Evolutionary conservation across 2,888 invertebrate species (phyloP).

Genomic region (Drosophila anomelani): DNA sequence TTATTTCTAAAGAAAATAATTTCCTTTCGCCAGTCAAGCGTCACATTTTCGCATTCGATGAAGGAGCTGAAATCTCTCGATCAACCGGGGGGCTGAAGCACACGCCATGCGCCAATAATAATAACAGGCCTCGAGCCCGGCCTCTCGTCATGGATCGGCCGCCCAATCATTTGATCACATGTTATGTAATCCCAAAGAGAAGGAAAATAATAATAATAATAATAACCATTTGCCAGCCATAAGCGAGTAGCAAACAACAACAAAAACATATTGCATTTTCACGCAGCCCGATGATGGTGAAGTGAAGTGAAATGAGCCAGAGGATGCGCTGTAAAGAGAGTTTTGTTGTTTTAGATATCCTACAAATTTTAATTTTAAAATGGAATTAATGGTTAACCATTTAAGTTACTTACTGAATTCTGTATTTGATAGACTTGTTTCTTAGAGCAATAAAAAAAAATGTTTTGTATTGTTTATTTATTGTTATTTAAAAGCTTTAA

Average conservation of each 20-base stretch:
- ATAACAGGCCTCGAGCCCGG: constrained; percentile 31
- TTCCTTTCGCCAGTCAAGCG: constrained; percentile 45
- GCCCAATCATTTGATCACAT: constrained; percentile 50
- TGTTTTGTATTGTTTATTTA: no score
- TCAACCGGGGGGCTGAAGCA: constrained; percentile 11
- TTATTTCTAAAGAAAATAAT: constrained; percentile 14
- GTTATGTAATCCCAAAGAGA: constrained; percentile 55
- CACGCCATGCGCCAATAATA: constrained; percentile 48
- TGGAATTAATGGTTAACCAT: background rate
- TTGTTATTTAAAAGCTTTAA: no score
- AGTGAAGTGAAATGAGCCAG: constrained; percentile 59
- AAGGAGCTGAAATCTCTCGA: constrained; percentile 37
- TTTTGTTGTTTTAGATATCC: background rate
- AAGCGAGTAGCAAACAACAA: constrained; percentile 5
- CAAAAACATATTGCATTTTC: constrained; percentile 62
- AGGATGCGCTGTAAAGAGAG: constrained; percentile 3
- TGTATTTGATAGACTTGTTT: no score
- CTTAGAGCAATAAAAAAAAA: no score
- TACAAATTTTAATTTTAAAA: background rate
- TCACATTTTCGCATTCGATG: constrained; percentile 30
- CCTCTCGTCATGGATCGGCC: constrained; percentile 27
- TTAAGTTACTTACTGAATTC: background rate
- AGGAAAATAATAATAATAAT: constrained; percentile 39
- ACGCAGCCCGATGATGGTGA: constrained; percentile 54
- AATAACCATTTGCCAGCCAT: constrained; percentile 45